Evolutionary conservation across 2,888 invertebrate genomes (phyloP).

Genomic region (Sarcophaga subvicina): DNA sequence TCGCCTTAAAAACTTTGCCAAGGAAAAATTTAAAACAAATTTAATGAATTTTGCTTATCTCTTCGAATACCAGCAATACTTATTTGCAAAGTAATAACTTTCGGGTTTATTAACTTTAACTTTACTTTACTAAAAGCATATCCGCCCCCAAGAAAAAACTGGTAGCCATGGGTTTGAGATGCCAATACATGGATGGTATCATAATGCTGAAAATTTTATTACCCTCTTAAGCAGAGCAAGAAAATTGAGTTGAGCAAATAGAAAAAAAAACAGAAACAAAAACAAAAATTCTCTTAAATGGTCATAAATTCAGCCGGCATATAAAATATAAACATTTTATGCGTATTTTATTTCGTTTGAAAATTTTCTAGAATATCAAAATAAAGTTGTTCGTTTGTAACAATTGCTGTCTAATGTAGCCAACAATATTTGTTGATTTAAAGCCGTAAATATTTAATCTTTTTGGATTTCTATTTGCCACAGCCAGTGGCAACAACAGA

Average conservation of each 20-base stretch:
- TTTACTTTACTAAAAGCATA: neutral
- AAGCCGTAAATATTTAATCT: neutral
- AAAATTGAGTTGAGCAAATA: neutral
- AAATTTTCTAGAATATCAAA: neutral
- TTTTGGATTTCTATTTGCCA: neutral
- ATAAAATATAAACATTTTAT: slow-evolving; percentile 46
- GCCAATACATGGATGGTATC: neutral
- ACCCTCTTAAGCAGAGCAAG: neutral
- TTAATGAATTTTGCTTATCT: neutral
- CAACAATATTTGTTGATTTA: neutral
- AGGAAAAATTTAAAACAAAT: neutral
- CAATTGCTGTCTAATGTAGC: neutral
- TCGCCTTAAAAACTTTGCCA: too few relatives aligned
- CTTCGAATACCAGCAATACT: neutral
- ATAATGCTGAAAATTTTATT: neutral
- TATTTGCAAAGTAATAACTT: neutral
- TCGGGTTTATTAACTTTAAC: neutral
- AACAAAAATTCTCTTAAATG: neutral
- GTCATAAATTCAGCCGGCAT: slow-evolving; percentile 37
- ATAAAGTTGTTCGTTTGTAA: neutral
- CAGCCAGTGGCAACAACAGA: neutral
- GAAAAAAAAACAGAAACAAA: neutral
- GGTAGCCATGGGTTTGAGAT: neutral
- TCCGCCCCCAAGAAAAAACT: neutral
- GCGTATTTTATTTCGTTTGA: neutral